Conservation (phyloP, 2,888 invertebrate species). For the Coecobrya sp. region DNA sequence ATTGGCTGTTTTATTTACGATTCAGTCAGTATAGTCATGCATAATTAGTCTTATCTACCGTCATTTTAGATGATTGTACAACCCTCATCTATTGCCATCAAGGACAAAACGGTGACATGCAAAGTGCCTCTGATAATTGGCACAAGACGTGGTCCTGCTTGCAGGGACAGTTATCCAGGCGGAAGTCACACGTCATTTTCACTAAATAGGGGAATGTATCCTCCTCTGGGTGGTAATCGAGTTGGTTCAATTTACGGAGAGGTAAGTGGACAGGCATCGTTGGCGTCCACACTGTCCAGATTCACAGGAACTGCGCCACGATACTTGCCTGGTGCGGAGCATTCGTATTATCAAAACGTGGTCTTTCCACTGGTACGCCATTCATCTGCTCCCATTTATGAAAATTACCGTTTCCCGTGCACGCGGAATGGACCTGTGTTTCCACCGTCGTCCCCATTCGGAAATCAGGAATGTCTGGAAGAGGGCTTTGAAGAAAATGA, state of each 20-base stretch:
- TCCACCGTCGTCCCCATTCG: constrained; percentile 51
- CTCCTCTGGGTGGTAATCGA: constrained; percentile 66
- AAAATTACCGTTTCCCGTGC: constrained; percentile 73
- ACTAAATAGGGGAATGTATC: constrained; percentile 67
- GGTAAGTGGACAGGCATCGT: constrained; percentile 64
- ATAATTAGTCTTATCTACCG: background rate
- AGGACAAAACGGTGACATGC: constrained; percentile 70
- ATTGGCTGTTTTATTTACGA: too few relatives aligned
- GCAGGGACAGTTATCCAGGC: constrained; percentile 72
- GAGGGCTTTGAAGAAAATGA: constrained; percentile 64
- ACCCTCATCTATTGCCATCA: constrained; percentile 63
- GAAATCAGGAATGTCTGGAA: constrained; percentile 68
- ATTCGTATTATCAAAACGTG: constrained; percentile 78
- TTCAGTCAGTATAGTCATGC: too few relatives aligned
- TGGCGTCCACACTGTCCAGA: constrained; percentile 64
- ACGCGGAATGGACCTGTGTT: background rate
- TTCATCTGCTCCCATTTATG: constrained; percentile 79
- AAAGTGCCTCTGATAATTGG: constrained; percentile 78
- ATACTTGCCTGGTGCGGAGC: constrained; percentile 61
- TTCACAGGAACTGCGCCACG: constrained; percentile 69
- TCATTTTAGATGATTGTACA: constrained; percentile 71
- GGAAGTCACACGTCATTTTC: constrained; percentile 45
- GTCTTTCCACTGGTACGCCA: constrained; percentile 76
- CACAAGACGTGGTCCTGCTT: constrained; percentile 70
- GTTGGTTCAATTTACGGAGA: constrained; percentile 74